phyloP scores from a whole-genome alignment of 2,888 invertebrate genomes.

The Synergus gifuensis region DNA sequence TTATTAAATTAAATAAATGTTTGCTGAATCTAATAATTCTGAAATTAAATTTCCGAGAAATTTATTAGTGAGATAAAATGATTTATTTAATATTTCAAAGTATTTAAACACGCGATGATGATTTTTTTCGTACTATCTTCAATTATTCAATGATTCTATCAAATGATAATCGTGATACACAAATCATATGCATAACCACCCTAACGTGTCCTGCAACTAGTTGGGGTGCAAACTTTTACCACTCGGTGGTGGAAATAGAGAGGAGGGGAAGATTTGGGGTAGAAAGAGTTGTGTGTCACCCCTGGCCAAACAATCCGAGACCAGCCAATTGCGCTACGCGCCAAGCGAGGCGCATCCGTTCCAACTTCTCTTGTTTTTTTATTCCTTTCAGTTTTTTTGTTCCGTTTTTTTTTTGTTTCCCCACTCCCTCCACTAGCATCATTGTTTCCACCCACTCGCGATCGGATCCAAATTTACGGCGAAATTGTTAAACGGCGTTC shows the following conservation, averaged over 20 bases:
- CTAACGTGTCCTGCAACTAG: conserved; percentile 37
- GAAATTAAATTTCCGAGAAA: background rate
- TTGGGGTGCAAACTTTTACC: conserved; percentile 50
- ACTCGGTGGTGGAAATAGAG: background rate
- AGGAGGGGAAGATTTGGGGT: background rate
- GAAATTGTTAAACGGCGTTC: conserved; percentile 69
- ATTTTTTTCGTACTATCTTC: background rate
- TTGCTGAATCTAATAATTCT: background rate
- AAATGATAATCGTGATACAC: conserved; percentile 44
- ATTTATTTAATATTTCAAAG: background rate
- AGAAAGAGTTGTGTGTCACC: conserved; percentile 50
- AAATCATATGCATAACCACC: conserved; percentile 49
- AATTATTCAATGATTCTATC: background rate
- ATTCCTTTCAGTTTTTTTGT: conserved; percentile 24
- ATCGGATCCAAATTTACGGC: conserved; percentile 61
- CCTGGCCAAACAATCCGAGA: conserved; percentile 56
- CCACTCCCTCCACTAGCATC: conserved; percentile 48
- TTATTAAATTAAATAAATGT: background rate
- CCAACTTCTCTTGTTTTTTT: conserved; percentile 43
- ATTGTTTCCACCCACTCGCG: conserved; percentile 54
- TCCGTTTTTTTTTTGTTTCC: conserved; percentile 30
- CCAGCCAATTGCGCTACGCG: conserved; percentile 57
- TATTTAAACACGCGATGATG: background rate
- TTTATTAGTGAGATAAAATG: background rate
- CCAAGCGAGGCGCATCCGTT: conserved; percentile 50